These are phyloP conservation scores for Drosophila barbarae DNA, from an alignment of 2,888 invertebrate genomes.

Conservation along the genomic window DNA sequence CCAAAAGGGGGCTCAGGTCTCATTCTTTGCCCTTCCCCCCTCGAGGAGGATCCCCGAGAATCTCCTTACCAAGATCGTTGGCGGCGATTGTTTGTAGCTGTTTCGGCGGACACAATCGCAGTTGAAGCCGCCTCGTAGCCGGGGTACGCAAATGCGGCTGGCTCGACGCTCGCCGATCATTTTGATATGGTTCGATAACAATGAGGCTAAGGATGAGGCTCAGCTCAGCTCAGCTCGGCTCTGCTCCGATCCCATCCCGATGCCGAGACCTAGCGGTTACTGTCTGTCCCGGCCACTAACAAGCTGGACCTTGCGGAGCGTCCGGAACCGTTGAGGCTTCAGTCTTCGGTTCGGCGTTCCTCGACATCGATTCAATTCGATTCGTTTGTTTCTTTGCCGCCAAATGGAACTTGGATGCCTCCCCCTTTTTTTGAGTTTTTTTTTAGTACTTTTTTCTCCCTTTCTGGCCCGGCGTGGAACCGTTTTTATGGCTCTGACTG, in stretches of 20 bases:
- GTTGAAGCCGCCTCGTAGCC: constrained; percentile 21
- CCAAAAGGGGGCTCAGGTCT: constrained; percentile 53
- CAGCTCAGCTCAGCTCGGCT: background rate
- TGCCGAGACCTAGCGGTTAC: constrained; percentile 56
- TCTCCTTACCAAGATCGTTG: constrained; percentile 57
- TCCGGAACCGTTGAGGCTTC: constrained; percentile 58
- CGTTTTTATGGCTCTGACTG: constrained; percentile 55
- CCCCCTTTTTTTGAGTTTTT: constrained; percentile 9
- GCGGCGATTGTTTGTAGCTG: constrained; percentile 75
- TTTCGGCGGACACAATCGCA: constrained; percentile 47
- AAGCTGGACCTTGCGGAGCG: constrained; percentile 37
- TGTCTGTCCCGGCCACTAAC: constrained; percentile 63
- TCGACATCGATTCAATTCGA: constrained; percentile 39
- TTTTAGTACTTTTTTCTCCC: constrained; percentile 5
- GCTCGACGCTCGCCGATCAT: constrained; percentile 63
- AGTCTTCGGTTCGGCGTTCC: constrained; percentile 17
- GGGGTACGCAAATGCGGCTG: constrained; percentile 67
- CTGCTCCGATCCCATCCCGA: constrained; percentile 14
- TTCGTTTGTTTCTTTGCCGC: constrained; percentile 63
- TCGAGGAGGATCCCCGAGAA: background rate
- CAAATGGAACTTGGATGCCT: constrained; percentile 33
- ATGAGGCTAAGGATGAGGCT: constrained; percentile 51
- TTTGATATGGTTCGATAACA: constrained; percentile 76
- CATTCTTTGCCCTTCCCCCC: background rate
- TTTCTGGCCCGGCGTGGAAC: constrained; percentile 26